Evolutionary conservation across 2,113 vertebrate genomes (phyloP), one percentile per base, ranked within the genome.

Genomic region (Dromiciops gliroides): DNA sequence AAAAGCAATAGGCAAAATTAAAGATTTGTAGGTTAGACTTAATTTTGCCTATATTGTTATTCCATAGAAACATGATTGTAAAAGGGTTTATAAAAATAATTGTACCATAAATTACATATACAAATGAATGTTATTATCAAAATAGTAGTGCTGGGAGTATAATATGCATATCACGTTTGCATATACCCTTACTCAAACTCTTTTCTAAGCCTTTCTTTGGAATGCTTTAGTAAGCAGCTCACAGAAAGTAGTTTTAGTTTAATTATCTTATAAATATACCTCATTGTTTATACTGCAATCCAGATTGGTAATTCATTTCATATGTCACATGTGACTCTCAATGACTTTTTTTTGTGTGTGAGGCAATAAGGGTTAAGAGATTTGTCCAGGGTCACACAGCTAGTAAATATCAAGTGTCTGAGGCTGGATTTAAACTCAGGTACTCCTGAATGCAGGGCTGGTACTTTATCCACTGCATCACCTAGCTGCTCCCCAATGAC

Each of bases 21-120:
- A 31, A 51, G 91, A 47, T 0, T 0, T 26, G 25, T 8, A 31
- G 92, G 23, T 3, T 4, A 11, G 88, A 9, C 51, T 6, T 5
- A 9, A 0, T 24, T 0, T 0, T 37, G 2, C 2, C 23, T 48
- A 5, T 0, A 11, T 19, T 83, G 50, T 4, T 8, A 67, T 0
- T 0, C 0, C 8, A 22, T 90, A 51, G 10, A 56, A 44, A 9
- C 10, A 83, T 10, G 51, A 19, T 24, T 0, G 24, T 19, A 9
- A 25, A 7, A 22, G 49, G 12, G n/a, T 44, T 88, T 56, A 24
- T 31, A 60, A 51, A 44, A 47, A 28, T 50, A 56, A 52, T 11
- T 4, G 19, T 10, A 12, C 50, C 4, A 51, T 25, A 1, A 2
- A 12, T 96, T 3, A 2, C 0, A 50, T 47, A 56, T 48, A 23